These are phyloP conservation scores for Chrysolina americana DNA, from an alignment of 2,888 invertebrate genomes.

Conservation along the genomic window DNA sequence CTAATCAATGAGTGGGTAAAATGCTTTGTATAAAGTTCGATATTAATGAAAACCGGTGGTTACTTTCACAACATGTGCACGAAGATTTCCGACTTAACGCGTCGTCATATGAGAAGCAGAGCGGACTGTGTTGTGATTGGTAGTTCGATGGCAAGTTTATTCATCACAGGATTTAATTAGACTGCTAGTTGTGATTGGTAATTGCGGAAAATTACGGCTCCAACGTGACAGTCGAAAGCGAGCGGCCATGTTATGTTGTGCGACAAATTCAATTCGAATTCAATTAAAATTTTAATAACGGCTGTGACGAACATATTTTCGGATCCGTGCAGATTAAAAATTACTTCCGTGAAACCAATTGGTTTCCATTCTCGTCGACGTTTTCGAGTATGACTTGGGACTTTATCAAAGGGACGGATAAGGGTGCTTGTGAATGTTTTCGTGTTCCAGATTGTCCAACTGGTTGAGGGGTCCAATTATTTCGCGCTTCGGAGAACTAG, in stretches of 20 bases:
- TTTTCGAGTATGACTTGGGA: background rate
- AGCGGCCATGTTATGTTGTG: slow-evolving; percentile 24
- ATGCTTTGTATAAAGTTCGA: too few species aligned
- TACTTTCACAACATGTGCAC: too few species aligned
- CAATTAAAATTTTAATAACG: slow-evolving; percentile 29
- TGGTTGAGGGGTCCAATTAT: too few species aligned
- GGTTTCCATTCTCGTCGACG: too few species aligned
- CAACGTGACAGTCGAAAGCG: slow-evolving; percentile 47
- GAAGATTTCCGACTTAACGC: background rate
- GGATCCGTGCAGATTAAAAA: background rate
- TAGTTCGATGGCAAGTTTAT: slow-evolving; percentile 41
- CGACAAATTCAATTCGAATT: slow-evolving; percentile 31
- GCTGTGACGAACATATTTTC: slow-evolving; percentile 5
- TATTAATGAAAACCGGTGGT: too few species aligned
- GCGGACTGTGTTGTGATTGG: slow-evolving; percentile 26
- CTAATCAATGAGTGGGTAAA: too few species aligned
- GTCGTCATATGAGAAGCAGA: background rate
- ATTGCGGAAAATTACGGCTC: slow-evolving; percentile 50
- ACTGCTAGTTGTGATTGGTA: slow-evolving; percentile 53
- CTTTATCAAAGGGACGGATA: too few species aligned
- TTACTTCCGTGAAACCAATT: background rate
- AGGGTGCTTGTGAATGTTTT: background rate
- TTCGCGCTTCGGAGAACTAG: too few species aligned
- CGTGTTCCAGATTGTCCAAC: too few species aligned
- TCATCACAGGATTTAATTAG: slow-evolving; percentile 56